phyloP scores from a whole-genome alignment of 1,140 invertebrate species.

The Eriocheir sinensis region DNA sequence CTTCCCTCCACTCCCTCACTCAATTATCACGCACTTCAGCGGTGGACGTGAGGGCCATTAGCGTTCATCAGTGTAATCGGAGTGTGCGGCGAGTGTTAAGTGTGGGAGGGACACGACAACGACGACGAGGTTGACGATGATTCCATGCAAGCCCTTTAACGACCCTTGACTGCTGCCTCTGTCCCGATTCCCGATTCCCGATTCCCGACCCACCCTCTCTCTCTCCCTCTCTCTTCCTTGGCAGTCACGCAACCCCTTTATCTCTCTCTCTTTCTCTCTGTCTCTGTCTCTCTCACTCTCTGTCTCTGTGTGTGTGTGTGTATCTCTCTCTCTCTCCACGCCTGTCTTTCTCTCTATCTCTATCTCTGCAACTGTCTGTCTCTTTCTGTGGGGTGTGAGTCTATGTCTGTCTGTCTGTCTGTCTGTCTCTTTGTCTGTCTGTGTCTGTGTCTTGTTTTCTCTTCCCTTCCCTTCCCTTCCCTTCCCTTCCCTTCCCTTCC shows the following conservation, averaged over 20 bases:
- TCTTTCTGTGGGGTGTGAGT: not conserved
- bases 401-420: not conserved
- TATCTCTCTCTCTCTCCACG: no score
- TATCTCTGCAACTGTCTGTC: no score
- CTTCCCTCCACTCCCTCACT: no score
- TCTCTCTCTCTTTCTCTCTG: no score
- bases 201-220: no score
- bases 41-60: not conserved
- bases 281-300: no score
- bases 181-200: no score
- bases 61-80: constrained; percentile 1
- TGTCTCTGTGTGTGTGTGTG: no score
- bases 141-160: not conserved
- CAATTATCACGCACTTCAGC: not conserved
- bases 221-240: no score
- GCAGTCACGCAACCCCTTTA: not conserved
- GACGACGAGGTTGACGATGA: no score
- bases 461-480: not conserved
- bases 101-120: not conserved
- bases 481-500: not conserved
- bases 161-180: no score
- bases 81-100: not conserved
- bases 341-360: no score
- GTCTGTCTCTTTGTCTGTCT: not conserved
- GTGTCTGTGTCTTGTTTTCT: not conserved